These are phyloP conservation scores for Psilanteris sp. DNA, from an alignment of 1,140 invertebrate genomes.

Conservation along the genomic window DNA sequence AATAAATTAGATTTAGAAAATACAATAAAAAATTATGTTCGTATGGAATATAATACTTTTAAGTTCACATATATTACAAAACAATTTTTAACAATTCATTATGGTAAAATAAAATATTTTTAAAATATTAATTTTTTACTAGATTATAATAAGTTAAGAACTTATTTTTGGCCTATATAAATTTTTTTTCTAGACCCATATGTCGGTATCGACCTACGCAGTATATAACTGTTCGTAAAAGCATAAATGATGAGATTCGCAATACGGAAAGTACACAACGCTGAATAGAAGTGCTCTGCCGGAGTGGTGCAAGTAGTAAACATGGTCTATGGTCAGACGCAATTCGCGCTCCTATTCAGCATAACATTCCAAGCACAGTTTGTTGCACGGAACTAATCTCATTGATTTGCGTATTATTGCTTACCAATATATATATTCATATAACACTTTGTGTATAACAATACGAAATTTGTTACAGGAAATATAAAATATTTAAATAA, in stretches of 20 bases:
- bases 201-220: slow-evolving; percentile 41
- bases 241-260: slow-evolving; percentile 57
- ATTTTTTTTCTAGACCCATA: slow-evolving; percentile 34
- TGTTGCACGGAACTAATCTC: slow-evolving; percentile 6
- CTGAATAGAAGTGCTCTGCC: slow-evolving; percentile 2
- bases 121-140: too few species aligned
- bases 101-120: too few species aligned
- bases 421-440: neutral
- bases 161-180: slow-evolving; percentile 37
- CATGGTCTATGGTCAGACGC: slow-evolving; percentile 28
- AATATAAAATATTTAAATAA: too few species aligned
- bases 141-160: too few species aligned
- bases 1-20: too few species aligned
- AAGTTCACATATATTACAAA: too few species aligned
- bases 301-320: slow-evolving; percentile 40
- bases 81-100: too few species aligned
- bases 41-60: too few species aligned
- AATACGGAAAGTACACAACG: slow-evolving; percentile 37
- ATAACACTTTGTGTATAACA: neutral
- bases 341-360: slow-evolving; percentile 5
- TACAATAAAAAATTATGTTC: too few species aligned
- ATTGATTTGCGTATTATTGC: slow-evolving; percentile 15
- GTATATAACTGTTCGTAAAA: slow-evolving; percentile 41
- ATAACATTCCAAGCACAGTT: neutral
- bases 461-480: too few species aligned